Conservation (phyloP, 23 tunicate genomes). For the Halocynthia aurantium region DNA sequence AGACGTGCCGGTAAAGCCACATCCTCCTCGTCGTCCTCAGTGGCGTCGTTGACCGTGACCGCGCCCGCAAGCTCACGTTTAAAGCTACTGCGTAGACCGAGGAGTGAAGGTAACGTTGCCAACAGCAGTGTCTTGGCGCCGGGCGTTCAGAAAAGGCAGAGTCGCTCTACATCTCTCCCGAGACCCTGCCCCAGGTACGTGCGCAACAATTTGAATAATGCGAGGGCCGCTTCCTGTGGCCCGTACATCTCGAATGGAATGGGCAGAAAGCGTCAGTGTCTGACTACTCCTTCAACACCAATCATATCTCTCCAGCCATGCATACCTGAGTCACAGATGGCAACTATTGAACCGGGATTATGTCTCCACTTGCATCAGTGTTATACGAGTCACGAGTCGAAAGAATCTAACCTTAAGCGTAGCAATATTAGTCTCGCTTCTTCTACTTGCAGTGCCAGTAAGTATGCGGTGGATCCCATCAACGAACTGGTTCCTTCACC, state of each 20-base stretch:
- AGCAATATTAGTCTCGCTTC: conserved; percentile 83
- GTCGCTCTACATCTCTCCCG: conserved; percentile 17
- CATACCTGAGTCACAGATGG: conserved; percentile 25
- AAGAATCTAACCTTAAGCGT: conserved; percentile 38
- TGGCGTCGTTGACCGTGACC: background rate
- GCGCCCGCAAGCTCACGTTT: background rate
- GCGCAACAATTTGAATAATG: conserved; percentile 7
- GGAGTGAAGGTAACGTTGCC: conserved; percentile 17
- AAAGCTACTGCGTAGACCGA: background rate
- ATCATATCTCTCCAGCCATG: conserved; percentile 22
- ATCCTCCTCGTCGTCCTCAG: conserved; percentile 27
- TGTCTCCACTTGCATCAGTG: no score
- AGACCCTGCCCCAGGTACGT: conserved; percentile 16
- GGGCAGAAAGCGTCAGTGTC: conserved; percentile 9
- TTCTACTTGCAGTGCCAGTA: conserved; percentile 85
- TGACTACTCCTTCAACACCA: background rate
- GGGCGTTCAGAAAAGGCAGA: background rate
- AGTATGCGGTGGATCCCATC: conserved; percentile 83
- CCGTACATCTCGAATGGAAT: conserved; percentile 7
- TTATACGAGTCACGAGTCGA: background rate
- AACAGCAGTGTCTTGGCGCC: background rate
- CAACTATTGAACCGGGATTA: background rate
- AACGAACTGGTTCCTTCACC: conserved; percentile 56
- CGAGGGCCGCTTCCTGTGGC: conserved; percentile 20
- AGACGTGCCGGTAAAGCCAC: conserved; percentile 10